Conservation (phyloP, 2,113 vertebrate species). For the Brachyhypopomus gauderio region DNA sequence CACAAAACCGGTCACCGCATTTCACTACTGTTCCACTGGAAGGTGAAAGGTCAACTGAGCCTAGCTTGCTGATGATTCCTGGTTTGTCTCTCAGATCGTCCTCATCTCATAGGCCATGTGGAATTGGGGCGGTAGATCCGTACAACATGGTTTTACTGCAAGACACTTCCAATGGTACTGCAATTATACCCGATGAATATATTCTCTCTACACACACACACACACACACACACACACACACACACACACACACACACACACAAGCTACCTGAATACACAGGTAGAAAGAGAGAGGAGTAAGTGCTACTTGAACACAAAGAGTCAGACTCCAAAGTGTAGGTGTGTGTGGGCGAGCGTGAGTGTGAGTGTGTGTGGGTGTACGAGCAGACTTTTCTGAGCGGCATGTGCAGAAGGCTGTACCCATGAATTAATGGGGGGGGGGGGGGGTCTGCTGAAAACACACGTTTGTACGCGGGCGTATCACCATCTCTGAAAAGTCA, state of each 20-base stretch:
- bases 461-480: background rate
- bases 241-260: too few relatives aligned
- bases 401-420: background rate
- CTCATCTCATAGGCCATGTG: background rate
- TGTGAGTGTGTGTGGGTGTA: constrained; percentile 9
- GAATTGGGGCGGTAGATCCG: too few relatives aligned
- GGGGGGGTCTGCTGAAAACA: constrained; percentile 1
- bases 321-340: background rate
- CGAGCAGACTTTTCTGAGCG: constrained; percentile 25
- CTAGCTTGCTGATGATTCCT: background rate
- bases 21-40: background rate
- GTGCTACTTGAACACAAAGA: constrained; percentile 24
- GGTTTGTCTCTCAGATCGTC: background rate
- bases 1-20: background rate
- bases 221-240: too few relatives aligned
- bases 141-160: background rate
- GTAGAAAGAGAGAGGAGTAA: background rate
- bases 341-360: background rate
- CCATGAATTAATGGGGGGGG: background rate
- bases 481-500: background rate
- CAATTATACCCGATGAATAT: too few relatives aligned
- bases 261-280: background rate
- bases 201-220: background rate
- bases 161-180: background rate
- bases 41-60: background rate